Percentiles rank a stretch among this genome's conserved stretches.
These are phyloP conservation scores for Heterocephalus glaber DNA, from an alignment of 2,113 vertebrate genomes.

Conservation along the genomic window DNA sequence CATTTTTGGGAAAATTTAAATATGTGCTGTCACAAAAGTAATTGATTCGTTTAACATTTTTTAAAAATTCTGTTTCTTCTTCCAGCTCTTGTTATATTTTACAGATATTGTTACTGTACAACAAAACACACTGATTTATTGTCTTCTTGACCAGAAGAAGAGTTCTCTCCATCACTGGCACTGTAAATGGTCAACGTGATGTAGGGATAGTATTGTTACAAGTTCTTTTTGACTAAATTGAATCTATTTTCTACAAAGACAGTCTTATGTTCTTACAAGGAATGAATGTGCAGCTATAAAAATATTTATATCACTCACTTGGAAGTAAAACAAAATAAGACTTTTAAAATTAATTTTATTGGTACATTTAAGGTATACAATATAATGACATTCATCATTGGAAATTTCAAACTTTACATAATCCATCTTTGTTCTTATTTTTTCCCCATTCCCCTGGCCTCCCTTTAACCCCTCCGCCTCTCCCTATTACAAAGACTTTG, in stretches of 20 bases:
- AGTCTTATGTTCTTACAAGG: not conserved
- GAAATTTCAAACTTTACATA: no score
- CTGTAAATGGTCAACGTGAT: not conserved
- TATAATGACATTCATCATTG: no score
- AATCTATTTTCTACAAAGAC: conserved; percentile 20
- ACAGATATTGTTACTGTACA: not conserved
- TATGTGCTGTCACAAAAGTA: not conserved
- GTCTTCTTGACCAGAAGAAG: not conserved
- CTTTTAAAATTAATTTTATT: no score
- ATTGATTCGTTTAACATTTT: not conserved
- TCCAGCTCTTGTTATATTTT: not conserved
- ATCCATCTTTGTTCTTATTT: no score
- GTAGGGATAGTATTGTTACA: not conserved
- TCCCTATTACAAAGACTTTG: no score
- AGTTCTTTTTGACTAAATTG: not conserved
- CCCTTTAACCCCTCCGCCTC: no score
- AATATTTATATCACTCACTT: not conserved
- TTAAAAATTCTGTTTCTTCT: not conserved
- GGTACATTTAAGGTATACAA: no score
- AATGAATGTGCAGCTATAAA: not conserved
- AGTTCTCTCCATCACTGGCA: not conserved
- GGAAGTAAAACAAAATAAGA: not conserved
- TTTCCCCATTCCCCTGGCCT: no score
- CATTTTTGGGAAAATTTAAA: not conserved
- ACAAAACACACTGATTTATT: not conserved